Evolutionary conservation across 2,113 vertebrate genomes (phyloP).

Genomic region (Leptosomus discolor): DNA sequence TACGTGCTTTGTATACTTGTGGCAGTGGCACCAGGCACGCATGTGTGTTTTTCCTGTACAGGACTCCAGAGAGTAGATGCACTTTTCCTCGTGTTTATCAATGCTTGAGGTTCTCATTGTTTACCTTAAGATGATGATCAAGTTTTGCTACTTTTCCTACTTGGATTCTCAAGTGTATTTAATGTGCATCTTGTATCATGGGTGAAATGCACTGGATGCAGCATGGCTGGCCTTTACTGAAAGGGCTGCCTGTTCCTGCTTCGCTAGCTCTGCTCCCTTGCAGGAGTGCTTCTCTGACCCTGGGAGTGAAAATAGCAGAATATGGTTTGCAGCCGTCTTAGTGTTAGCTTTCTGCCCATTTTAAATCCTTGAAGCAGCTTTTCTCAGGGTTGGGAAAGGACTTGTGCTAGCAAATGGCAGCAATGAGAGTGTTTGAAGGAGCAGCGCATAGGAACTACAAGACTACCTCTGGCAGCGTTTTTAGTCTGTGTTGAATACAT

Average conservation of each 20-base stretch:
- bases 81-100: not conserved
- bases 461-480: not conserved
- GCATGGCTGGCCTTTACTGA: not conserved
- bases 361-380: not conserved
- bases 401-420: not conserved
- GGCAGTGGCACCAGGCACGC: too few relatives aligned
- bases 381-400: not conserved
- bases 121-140: not conserved
- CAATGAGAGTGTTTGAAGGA: not conserved
- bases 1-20: not conserved
- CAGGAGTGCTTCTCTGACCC: not conserved
- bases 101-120: not conserved
- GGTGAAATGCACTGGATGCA: too few relatives aligned
- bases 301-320: not conserved
- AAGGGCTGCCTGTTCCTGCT: too few relatives aligned
- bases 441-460: accelerated
- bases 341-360: not conserved
- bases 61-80: not conserved
- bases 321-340: not conserved
- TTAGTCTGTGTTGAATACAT: not conserved
- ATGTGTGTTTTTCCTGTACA: not conserved
- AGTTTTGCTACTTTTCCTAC: not conserved
- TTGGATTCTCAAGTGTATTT: not conserved
- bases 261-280: not conserved
- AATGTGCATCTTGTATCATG: not conserved